Evolutionary conservation across 1,140 invertebrate genomes (phyloP), one percentile per base, ranked within the genome.

Genomic region (Tetragonula clypearis): DNA sequence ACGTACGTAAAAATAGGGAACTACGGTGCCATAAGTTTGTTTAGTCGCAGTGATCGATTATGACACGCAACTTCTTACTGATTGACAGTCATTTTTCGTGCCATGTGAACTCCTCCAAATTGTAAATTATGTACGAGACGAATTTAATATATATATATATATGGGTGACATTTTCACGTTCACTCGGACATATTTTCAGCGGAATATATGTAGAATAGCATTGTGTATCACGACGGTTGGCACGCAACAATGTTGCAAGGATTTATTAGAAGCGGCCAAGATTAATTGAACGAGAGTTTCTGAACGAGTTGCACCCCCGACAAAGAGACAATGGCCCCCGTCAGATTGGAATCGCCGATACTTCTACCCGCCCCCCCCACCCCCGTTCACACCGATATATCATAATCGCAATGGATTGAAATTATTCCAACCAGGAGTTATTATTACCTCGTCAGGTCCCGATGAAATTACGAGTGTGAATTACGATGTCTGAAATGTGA

Each of bases 341-440:
- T 49, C 41, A 49, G 12, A n/a, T 23, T n/a, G 60, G n/a, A 12
- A 23, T 62, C 60, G n/a, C 60, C 4, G 14, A 23, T 62, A 62
- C n/a, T 62, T 62, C 60, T 62, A 11, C n/a, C 2, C 60, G 12
- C 4, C 3, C 1, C 14, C 60, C 12, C 12, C n/a, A n/a, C n/a
- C 23, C 0, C 11, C 23, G 0, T 30, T 30, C 0, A 30, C 30
- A n/a, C 1, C 3, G 12, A 62, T 1, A n/a, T n/a, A n/a, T n/a
- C n/a, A 62, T 1, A 62, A 14, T 11, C n/a, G 11, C n/a, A 62
- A n/a, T 23, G 5, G n/a, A 62, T 62, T 62, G 23, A 62, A 62
- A 62, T n/a, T 62, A 11, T 62, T 62, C 60, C 60, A 62, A 62
- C 60, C 60, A 35, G 35, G 5, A 62, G n/a, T 62, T 62, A 14